Evolutionary conservation across 1,140 invertebrate genomes (phyloP).

Genomic region (Nomia melanderi): DNA sequence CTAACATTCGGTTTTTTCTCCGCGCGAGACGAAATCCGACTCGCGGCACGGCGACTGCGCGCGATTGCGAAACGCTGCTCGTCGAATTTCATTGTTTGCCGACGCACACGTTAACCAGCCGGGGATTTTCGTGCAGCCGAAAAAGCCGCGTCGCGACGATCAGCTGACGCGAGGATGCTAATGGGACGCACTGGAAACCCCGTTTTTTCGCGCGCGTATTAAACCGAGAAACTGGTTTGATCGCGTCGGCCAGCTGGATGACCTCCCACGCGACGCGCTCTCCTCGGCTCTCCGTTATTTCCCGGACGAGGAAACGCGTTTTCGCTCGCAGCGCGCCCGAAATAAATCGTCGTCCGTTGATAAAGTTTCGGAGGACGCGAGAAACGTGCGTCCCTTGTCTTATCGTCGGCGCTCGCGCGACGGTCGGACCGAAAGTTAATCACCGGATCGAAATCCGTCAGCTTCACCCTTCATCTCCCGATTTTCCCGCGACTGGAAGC

Average conservation of each 20-base stretch:
- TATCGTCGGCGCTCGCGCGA: too few relatives aligned
- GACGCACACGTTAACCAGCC: not conserved
- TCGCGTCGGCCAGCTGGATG: constrained; percentile 1
- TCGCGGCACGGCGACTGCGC: too few relatives aligned
- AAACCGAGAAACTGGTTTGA: constrained; percentile 54
- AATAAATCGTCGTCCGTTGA: constrained; percentile 31
- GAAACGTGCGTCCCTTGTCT: too few relatives aligned
- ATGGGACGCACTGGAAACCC: constrained; percentile 4
- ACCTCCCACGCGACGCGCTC: constrained; percentile 35
- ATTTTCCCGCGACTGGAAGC: too few relatives aligned
- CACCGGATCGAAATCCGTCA: too few relatives aligned
- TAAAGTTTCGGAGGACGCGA: not conserved
- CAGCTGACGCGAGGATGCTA: constrained; percentile 14
- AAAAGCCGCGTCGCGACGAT: not conserved
- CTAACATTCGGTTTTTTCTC: too few relatives aligned
- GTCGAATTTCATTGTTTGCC: not conserved
- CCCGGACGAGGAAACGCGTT: constrained; percentile 12
- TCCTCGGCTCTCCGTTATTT: constrained; percentile 28
- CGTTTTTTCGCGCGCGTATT: not conserved
- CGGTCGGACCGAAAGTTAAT: too few relatives aligned
- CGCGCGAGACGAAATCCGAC: too few relatives aligned
- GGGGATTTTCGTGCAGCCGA: not conserved
- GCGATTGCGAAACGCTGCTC: not conserved
- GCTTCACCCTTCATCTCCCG: too few relatives aligned
- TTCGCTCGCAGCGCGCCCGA: constrained; percentile 29